Conservation (phyloP, 1,140 invertebrate genomes). For the Chelonus insularis region DNA sequence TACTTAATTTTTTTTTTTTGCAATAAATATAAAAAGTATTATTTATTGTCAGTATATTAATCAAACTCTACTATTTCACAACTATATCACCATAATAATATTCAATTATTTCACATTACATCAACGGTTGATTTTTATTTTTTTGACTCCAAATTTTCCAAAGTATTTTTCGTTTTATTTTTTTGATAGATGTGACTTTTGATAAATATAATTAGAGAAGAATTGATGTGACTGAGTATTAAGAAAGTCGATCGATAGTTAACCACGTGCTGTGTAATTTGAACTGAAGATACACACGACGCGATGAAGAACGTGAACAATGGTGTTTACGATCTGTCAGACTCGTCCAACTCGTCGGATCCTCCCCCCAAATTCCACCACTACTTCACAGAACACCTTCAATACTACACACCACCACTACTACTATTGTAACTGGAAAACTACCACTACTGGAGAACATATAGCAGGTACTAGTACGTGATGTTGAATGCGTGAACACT, state of each 20-base stretch:
- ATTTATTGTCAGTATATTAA: too few relatives aligned
- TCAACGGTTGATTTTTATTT: too few relatives aligned
- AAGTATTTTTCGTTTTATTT: too few relatives aligned
- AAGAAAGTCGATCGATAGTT: neutral
- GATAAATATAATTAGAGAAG: neutral
- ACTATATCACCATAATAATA: too few relatives aligned
- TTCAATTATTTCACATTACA: too few relatives aligned
- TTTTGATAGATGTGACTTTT: neutral
- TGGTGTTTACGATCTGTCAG: conserved; percentile 23
- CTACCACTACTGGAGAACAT: neutral
- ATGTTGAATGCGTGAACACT: neutral
- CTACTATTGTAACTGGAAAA: neutral
- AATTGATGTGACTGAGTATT: neutral
- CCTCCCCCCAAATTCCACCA: conserved; percentile 10
- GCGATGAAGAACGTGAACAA: conserved; percentile 17
- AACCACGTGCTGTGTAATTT: conserved; percentile 18
- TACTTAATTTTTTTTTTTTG: too few relatives aligned
- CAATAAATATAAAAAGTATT: too few relatives aligned
- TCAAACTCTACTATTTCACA: too few relatives aligned
- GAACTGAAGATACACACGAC: neutral
- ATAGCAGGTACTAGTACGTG: neutral
- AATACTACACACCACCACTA: neutral
- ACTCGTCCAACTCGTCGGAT: conserved; percentile 6
- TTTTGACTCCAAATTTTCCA: too few relatives aligned
- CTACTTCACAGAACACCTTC: neutral